Conservation (phyloP, 2,797 vertebrate species). For the Aplochiton taeniatus region DNA sequence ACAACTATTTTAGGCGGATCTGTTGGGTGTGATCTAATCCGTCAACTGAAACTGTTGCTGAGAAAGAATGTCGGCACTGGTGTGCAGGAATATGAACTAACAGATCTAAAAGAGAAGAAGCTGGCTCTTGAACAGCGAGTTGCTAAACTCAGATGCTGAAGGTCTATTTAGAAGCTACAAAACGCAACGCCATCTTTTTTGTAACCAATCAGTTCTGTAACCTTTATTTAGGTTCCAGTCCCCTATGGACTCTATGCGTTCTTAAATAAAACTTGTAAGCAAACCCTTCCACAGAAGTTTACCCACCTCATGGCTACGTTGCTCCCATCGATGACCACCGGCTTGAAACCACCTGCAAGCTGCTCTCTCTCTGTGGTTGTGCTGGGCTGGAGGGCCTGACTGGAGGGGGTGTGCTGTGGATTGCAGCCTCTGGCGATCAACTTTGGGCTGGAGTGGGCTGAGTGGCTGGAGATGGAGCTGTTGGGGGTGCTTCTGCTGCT, state of each 20-base stretch:
- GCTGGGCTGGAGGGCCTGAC: conserved; percentile 15
- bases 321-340: conserved; percentile 91
- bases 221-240: too few species aligned
- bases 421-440: conserved; percentile 80
- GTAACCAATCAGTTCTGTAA: too few species aligned
- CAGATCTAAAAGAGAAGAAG: too few species aligned
- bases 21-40: conserved; percentile 20
- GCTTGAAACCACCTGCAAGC: conserved; percentile 62
- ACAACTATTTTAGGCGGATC: conserved; percentile 51
- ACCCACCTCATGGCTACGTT: conserved; percentile 93
- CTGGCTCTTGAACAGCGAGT: too few species aligned
- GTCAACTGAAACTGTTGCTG: conserved; percentile 29
- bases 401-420: conserved; percentile 22
- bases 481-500: conserved; percentile 27
- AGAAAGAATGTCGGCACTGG: conserved; percentile 2
- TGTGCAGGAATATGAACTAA: neutral
- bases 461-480: conserved; percentile 23
- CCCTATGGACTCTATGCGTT: neutral
- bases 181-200: too few species aligned
- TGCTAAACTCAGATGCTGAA: too few species aligned
- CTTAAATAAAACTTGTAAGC: neutral
- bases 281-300: neutral
- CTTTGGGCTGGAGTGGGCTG: conserved; percentile 52
- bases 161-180: too few species aligned
- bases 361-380: conserved; percentile 28